Evolutionary conservation across 2,797 vertebrate species (phyloP).

Genomic region (Avahi laniger): DNA sequence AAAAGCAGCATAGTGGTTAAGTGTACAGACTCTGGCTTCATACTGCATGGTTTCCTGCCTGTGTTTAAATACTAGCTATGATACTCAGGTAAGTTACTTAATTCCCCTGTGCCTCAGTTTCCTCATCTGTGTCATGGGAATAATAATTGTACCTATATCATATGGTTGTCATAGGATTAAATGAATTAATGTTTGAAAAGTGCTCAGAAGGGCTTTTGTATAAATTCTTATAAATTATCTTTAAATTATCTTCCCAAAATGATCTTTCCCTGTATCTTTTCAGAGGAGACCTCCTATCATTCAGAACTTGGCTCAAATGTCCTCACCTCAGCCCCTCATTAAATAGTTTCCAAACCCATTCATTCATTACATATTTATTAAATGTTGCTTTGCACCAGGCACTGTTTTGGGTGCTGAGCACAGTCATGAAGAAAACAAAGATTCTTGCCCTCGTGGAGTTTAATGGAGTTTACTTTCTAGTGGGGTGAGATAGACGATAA

Average conservation of each 20-base stretch:
- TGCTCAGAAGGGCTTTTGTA: not conserved
- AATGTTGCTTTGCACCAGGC: not conserved
- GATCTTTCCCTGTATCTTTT: not conserved
- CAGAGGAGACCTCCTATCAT: not conserved
- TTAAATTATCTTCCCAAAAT: not conserved
- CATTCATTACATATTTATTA: not conserved
- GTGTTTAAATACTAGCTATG: not conserved
- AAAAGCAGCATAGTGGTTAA: not conserved
- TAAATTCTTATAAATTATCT: not conserved
- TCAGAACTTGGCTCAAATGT: not conserved
- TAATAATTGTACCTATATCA: not conserved
- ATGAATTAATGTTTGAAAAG: not conserved
- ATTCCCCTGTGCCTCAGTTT: not conserved
- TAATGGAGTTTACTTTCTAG: not conserved
- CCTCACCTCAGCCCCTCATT: not conserved
- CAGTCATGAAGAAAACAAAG: not conserved
- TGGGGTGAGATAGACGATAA: not conserved
- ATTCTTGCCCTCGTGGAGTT: not conserved
- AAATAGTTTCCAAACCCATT: not conserved
- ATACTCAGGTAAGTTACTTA: not conserved
- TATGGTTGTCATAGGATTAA: not conserved
- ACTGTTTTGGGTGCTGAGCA: not conserved
- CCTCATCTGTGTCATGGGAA: not conserved
- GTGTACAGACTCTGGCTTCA: not conserved
- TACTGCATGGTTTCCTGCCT: not conserved